phyloP scores from a whole-genome alignment of 2,113 vertebrate genomes.

The Salvelinus fontinalis region DNA sequence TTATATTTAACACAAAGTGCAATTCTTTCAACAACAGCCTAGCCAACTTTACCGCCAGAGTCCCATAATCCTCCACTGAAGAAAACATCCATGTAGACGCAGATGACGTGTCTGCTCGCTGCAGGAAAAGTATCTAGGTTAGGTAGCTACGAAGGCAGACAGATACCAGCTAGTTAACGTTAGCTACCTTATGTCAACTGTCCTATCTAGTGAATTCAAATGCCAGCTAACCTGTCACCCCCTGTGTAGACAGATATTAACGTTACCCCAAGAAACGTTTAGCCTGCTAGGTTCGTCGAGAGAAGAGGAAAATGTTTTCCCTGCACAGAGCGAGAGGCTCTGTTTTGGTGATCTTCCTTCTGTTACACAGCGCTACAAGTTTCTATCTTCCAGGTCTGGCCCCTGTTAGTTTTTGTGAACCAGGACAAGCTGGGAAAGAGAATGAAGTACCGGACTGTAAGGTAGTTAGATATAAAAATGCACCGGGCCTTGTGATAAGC shows the following conservation, averaged over 20 bases:
- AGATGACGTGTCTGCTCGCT: conserved; percentile 7
- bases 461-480: conserved; percentile 63
- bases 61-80: conserved; percentile 41
- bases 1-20: no score
- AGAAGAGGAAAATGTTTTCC: neutral
- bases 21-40: no score
- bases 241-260: conserved; percentile 22
- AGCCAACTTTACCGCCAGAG: neutral
- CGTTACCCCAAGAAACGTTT: no score
- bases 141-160: neutral
- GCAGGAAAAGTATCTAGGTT: conserved; percentile 28
- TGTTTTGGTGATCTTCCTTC: conserved; percentile 38
- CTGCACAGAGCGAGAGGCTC: conserved; percentile 24
- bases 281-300: neutral
- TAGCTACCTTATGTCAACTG: conserved; percentile 17
- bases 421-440: conserved; percentile 49
- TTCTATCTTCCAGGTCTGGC: conserved; percentile 92
- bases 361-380: conserved; percentile 37
- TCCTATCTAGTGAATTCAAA: conserved; percentile 7
- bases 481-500: neutral
- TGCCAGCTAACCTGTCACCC: conserved; percentile 12
- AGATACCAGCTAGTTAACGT: neutral
- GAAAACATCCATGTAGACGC: conserved; percentile 1
- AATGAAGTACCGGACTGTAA: conserved; percentile 76
- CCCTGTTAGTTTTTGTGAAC: conserved; percentile 88